A percentile compares a stretch with the other conserved stretches of the same genome.
phyloP scores from a whole-genome alignment of 2,888 invertebrate genomes.

The Xestia rhomboidea region DNA sequence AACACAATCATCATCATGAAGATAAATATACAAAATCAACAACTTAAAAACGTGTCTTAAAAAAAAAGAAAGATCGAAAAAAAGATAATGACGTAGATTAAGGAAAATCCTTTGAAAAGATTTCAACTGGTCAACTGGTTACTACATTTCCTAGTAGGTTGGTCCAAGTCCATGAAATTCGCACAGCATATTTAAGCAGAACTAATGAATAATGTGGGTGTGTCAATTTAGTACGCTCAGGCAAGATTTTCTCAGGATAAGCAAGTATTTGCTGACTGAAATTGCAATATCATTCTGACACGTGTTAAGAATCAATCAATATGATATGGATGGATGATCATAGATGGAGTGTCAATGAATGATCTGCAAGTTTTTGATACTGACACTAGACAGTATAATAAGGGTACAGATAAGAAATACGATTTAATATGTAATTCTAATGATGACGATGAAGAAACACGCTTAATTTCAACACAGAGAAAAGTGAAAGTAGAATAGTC shows the following conservation, averaged over 20 bases:
- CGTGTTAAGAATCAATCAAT: conserved; percentile 29
- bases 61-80: not conserved
- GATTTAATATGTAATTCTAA: conserved; percentile 3
- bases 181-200: conserved; percentile 40
- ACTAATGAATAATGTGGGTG: conserved; percentile 25
- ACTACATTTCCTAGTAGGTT: not conserved
- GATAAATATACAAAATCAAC: not conserved
- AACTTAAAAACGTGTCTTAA: not conserved
- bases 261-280: conserved; percentile 5
- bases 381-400: not conserved
- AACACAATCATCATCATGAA: not conserved
- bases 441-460: conserved; percentile 1
- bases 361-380: not conserved
- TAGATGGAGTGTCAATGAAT: conserved; percentile 5
- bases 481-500: conserved; percentile 65
- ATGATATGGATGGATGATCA: conserved; percentile 27
- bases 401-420: not conserved
- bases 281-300: conserved; percentile 23
- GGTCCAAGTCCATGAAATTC: conserved; percentile 23
- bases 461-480: conserved; percentile 16
- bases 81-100: not conserved
- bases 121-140: not conserved
- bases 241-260: conserved; percentile 22
- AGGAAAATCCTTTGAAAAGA: conserved; percentile 23
- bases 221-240: conserved; percentile 30